Percentiles rank a stretch among this genome's conserved stretches.
phyloP scores from a whole-genome alignment of 2,113 vertebrate genomes.

The Hemiscyllium ocellatum region DNA sequence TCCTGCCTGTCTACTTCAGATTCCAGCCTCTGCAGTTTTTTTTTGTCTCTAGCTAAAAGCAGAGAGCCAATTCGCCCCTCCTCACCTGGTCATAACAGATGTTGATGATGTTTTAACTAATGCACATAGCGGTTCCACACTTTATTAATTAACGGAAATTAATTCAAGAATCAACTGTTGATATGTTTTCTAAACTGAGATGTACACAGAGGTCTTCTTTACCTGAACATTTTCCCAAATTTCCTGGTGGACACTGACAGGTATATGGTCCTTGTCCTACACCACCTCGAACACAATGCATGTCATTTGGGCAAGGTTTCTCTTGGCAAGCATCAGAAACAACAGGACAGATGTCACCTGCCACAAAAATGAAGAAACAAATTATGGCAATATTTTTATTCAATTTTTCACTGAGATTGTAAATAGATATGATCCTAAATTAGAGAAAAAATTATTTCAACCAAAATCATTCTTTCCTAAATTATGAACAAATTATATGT shows the following conservation, averaged over 20 bases:
- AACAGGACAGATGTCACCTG: constrained; percentile 79
- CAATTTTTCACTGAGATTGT: not conserved
- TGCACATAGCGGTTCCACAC: not conserved
- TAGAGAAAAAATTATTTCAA: not conserved
- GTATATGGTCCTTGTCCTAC: constrained; percentile 71
- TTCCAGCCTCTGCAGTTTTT: no score
- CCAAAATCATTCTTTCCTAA: not conserved
- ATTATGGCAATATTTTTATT: not conserved
- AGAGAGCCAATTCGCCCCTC: no score
- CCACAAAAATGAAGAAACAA: constrained; percentile 36
- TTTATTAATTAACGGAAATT: not conserved
- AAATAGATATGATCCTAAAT: no score
- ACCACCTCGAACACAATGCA: constrained; percentile 84
- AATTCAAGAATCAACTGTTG: not conserved
- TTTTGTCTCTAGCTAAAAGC: no score
- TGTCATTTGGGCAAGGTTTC: constrained; percentile 83
- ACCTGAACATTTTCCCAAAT: constrained; percentile 95
- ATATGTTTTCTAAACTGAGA: not conserved
- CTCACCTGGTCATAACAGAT: no score
- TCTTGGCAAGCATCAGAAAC: constrained; percentile 75
- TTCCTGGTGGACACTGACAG: constrained; percentile 91
- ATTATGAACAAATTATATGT: constrained; percentile 11
- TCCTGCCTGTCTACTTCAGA: no score
- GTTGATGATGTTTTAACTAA: not conserved
- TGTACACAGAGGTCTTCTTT: not conserved